Evolutionary conservation across 2,113 vertebrate species (phyloP), one percentile per base, ranked within the genome.

Genomic region (Dipodomys spectabilis): DNA sequence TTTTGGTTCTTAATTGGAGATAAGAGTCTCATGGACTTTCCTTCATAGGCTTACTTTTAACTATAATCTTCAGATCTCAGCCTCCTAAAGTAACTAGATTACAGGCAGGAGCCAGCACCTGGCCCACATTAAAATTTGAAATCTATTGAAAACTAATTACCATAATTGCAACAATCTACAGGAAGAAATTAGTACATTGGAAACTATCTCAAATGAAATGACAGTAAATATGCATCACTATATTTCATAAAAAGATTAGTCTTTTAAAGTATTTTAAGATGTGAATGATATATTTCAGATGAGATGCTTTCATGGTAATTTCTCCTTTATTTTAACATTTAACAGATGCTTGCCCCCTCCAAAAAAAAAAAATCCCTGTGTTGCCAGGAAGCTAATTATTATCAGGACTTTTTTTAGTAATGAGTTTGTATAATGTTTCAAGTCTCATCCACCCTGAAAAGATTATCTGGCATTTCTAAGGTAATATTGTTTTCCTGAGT

Each of bases 311-410:
- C 35, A 25, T 81, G 49, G 69, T 92, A 71, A 69, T n/a, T 72
- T 82, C 27, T 68, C 44, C 67, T 92, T 92, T 95, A 82, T 84
- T 75, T 96, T 79, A 94, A 73, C 67, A 69, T 89, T 89, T 93
- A 93, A 81, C 7, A 81, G 67, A 86, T 84, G 7, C 30, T 89
- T 95, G 57, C 39, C 85, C 68, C 85, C 53, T 57, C 53, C 53
- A 13, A 13, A 13, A 13, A 57, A 57, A 49, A 69, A 93, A 91
- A 88, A 69, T 91, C 9, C 2, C 45, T 25, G 22, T 81, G 78
- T 85, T 95, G 44, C 67, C 82, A 95, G 84, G 86, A 90, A 95
- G 68, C 80, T 92, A 93, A 96, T 94, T 89, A 80, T 89, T 88
- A 88, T 75, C 44, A 82, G 57, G 86, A 79, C 74, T 78, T 95